Conservation (phyloP, 2,888 invertebrate species). For the Phengaris arion region DNA sequence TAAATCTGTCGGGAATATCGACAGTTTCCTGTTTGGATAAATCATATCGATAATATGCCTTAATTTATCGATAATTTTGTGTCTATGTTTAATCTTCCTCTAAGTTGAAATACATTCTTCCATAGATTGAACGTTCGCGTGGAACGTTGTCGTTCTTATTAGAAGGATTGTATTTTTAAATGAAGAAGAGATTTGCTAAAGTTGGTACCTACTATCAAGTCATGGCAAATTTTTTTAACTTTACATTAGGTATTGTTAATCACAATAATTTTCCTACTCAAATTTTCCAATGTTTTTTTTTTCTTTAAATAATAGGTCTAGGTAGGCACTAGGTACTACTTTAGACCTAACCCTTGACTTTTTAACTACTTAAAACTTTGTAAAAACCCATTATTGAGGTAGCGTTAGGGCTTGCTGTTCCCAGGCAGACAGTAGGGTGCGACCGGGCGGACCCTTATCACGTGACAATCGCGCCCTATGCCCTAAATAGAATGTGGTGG, state of each 20-base stretch:
- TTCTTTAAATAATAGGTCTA: too few species aligned
- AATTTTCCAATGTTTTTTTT: too few species aligned
- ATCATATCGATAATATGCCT: background rate
- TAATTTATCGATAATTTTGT: background rate
- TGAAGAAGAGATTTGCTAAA: too few species aligned
- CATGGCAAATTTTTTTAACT: too few species aligned
- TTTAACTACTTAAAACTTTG: background rate
- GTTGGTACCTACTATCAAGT: too few species aligned
- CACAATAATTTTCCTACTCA: too few species aligned
- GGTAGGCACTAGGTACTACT: too few species aligned
- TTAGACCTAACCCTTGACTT: too few species aligned
- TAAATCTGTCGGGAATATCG: background rate
- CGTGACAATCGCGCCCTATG: background rate
- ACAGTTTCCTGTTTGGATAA: constrained; percentile 6
- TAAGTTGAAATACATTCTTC: background rate
- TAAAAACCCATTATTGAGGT: background rate
- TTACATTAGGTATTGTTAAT: too few species aligned
- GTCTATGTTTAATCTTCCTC: background rate
- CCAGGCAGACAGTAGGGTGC: constrained; percentile 4
- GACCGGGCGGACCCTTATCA: background rate
- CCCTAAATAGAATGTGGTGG: background rate
- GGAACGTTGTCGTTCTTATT: too few species aligned
- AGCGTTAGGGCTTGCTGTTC: background rate
- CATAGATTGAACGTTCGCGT: background rate
- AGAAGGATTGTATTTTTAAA: too few species aligned